These are phyloP conservation scores for Parasteatoda tepidariorum DNA, from an alignment of 1,140 invertebrate species.

Conservation along the genomic window DNA sequence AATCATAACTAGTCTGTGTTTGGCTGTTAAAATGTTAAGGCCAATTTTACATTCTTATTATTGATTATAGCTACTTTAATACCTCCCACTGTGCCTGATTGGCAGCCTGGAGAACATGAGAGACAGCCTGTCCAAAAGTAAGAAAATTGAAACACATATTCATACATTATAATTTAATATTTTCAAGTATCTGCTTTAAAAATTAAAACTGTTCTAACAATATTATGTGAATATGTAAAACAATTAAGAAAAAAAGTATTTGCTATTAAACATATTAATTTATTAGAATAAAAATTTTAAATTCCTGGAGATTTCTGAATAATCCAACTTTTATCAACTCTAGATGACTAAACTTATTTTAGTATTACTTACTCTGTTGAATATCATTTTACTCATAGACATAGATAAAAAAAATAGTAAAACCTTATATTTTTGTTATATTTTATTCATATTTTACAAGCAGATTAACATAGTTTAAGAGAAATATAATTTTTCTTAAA, in stretches of 20 bases:
- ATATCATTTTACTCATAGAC: too few relatives aligned
- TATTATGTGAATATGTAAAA: neutral
- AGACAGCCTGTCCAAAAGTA: conserved; percentile 20
- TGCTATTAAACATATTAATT: neutral
- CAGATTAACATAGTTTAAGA: too few relatives aligned
- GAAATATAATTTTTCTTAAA: too few relatives aligned
- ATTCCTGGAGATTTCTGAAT: neutral
- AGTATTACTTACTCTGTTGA: too few relatives aligned
- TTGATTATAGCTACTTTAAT: conserved; percentile 18
- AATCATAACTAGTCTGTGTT: too few relatives aligned
- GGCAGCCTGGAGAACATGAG: conserved; percentile 18
- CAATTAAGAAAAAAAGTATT: neutral
- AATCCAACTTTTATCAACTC: too few relatives aligned
- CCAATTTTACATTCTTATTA: too few relatives aligned
- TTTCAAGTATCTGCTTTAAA: neutral
- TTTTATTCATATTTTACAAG: too few relatives aligned
- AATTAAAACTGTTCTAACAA: neutral
- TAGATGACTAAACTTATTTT: too few relatives aligned
- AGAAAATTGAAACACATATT: neutral
- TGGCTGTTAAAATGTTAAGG: too few relatives aligned
- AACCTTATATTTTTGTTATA: too few relatives aligned
- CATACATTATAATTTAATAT: neutral
- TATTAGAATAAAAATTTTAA: neutral
- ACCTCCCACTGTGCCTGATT: conserved; percentile 21
- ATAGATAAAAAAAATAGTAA: too few relatives aligned